Conservation (phyloP, 2,113 vertebrate genomes). For the Misgurnus anguillicaudatus region DNA sequence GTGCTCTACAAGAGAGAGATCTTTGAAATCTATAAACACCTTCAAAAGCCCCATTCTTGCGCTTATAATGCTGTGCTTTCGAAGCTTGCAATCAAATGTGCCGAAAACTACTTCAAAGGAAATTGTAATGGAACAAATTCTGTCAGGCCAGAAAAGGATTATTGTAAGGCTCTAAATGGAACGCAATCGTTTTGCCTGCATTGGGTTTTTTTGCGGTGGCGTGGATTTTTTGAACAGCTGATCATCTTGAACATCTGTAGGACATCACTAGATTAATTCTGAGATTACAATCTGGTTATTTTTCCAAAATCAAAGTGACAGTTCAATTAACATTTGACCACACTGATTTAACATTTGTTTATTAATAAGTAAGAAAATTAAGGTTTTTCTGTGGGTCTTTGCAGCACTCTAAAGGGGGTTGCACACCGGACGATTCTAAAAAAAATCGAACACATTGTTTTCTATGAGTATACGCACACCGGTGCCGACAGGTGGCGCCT, state of each 20-base stretch:
- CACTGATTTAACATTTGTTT: too few relatives aligned
- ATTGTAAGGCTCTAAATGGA: conserved; percentile 72
- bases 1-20: conserved; percentile 73
- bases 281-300: background rate
- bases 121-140: conserved; percentile 80
- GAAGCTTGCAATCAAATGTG: conserved; percentile 83
- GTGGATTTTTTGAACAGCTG: conserved; percentile 77
- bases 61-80: conserved; percentile 77
- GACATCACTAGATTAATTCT: background rate
- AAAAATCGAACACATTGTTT: too few relatives aligned
- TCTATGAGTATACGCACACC: too few relatives aligned
- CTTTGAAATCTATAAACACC: conserved; percentile 89
- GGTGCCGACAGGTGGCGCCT: too few relatives aligned
- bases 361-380: conserved; percentile 59
- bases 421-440: too few relatives aligned
- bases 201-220: conserved; percentile 68
- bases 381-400: conserved; percentile 70
- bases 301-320: background rate
- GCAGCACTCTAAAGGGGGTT: too few relatives aligned
- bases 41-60: conserved; percentile 77
- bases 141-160: conserved; percentile 77
- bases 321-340: background rate
- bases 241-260: conserved; percentile 52
- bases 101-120: conserved; percentile 78
- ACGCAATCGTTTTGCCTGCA: conserved; percentile 72